Evolutionary conservation across 2,888 invertebrate genomes (phyloP).

Genomic region (Notodonta ziczac): DNA sequence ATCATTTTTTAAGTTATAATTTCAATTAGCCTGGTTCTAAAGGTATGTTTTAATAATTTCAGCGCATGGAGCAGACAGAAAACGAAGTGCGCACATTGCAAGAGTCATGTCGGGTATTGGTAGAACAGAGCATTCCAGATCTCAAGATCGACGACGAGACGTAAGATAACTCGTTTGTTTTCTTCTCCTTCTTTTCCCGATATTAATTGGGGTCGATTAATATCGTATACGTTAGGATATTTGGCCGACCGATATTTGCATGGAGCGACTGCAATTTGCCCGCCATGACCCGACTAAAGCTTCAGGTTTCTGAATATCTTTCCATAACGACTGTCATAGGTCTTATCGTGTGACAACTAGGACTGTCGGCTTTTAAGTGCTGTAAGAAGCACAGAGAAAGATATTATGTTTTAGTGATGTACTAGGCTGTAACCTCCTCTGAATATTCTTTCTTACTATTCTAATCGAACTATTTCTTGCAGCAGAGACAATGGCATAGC

Average conservation of each 20-base stretch:
- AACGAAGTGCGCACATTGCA: constrained; percentile 88
- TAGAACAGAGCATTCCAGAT: constrained; percentile 75
- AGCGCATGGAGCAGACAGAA: constrained; percentile 89
- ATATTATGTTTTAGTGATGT: too few relatives aligned
- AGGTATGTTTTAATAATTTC: constrained; percentile 34
- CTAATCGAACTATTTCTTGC: constrained; percentile 14
- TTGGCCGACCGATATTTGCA: not conserved
- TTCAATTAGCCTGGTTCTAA: not conserved
- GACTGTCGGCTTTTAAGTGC: too few relatives aligned
- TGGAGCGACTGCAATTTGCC: too few relatives aligned
- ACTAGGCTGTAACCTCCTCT: not conserved
- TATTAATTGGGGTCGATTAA: not conserved
- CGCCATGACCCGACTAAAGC: too few relatives aligned
- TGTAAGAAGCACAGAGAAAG: too few relatives aligned
- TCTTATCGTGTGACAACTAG: too few relatives aligned
- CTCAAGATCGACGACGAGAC: constrained; percentile 70
- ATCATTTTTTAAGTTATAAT: too few relatives aligned
- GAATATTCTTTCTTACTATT: constrained; percentile 7
- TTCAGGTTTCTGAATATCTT: too few relatives aligned
- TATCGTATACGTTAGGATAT: not conserved
- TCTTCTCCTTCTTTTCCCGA: not conserved
- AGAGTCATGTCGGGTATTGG: constrained; percentile 87
- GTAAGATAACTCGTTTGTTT: constrained; percentile 53
- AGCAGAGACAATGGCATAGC: constrained; percentile 59
- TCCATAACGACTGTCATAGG: too few relatives aligned